Conservation (phyloP, 1,140 invertebrate genomes). For the Cyclina sinensis region DNA sequence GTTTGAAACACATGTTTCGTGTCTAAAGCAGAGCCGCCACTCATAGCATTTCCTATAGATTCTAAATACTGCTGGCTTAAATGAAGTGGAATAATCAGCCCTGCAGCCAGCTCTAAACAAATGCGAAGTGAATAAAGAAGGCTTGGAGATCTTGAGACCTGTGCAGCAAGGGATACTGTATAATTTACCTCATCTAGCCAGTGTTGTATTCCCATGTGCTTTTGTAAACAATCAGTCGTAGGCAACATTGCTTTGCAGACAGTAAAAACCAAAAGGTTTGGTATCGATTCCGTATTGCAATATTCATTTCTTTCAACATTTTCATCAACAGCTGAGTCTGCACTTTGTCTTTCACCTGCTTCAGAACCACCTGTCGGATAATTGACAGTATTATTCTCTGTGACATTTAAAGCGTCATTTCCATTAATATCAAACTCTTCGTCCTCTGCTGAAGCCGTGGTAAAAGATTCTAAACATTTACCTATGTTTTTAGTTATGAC, state of each 20-base stretch:
- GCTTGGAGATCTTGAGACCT: neutral
- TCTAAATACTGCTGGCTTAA: neutral
- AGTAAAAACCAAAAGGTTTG: neutral
- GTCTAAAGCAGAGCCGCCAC: neutral
- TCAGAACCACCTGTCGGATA: too few relatives aligned
- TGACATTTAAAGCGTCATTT: too few relatives aligned
- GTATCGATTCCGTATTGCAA: neutral
- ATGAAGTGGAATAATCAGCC: neutral
- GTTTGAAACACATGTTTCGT: neutral
- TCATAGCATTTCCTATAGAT: neutral
- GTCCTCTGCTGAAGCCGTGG: too few relatives aligned
- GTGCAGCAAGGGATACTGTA: neutral
- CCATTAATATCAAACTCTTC: too few relatives aligned
- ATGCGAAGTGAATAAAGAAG: constrained; percentile 16
- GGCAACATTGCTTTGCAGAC: constrained; percentile 34
- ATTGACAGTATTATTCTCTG: too few relatives aligned
- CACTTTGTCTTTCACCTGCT: too few relatives aligned
- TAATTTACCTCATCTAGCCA: neutral
- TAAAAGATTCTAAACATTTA: too few relatives aligned
- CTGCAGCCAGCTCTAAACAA: neutral
- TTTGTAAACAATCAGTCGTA: neutral
- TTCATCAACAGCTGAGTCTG: neutral
- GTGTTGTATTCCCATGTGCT: neutral
- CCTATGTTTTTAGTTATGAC: too few relatives aligned
- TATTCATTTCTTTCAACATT: neutral